Evolutionary conservation across 2,797 vertebrate species (phyloP), one percentile per base, ranked within the genome.

Genomic region (Rhabdophis nuchalis): DNA sequence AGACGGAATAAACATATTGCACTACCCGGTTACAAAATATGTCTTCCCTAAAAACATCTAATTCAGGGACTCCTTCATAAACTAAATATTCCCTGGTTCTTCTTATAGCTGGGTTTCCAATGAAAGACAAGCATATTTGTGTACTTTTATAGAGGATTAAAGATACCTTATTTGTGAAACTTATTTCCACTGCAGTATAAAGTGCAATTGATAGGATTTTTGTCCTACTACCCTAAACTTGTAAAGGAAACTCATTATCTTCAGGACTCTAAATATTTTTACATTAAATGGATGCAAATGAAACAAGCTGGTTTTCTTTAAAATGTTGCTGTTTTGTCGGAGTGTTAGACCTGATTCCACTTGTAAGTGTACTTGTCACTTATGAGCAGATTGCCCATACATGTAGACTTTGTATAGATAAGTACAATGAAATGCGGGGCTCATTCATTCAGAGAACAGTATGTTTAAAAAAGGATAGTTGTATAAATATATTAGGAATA

Each of bases 141-240:
- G 61, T 54, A 89, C 20, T 36, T 23, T 4, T 4, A 18, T 58
- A 36, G 18, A 82, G 56, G 36, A 90, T 10, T n/a, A 12, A 2
- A 91, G n/a, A 72, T 93, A 23, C 18, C 32, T 77, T 77, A 77
- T 20, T 57, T 92, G 85, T 88, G 91, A 13, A 13, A 50, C 41
- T 54, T 25, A 53, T 36, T 93, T 90, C 90, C 41, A 61, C 7
- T 60, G 64, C 13, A 68, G 1, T 68, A 13, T 68, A 20, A 85
- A 32, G 86, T 46, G 20, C 27, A 14, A 85, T 25, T 32, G 32
- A 25, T 56, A 32, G n/a, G 8, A 11, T 53, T 92, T 8, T 29
- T 89, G 23, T 85, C 54, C 29, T 50, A 46, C 12, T 1, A 9
- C 0, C 2, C 46, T 52, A 53, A 13, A 36, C 16, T 85, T 57